phyloP scores from a whole-genome alignment of 2,888 invertebrate genomes.

The Chaitophorus viminalis region DNA sequence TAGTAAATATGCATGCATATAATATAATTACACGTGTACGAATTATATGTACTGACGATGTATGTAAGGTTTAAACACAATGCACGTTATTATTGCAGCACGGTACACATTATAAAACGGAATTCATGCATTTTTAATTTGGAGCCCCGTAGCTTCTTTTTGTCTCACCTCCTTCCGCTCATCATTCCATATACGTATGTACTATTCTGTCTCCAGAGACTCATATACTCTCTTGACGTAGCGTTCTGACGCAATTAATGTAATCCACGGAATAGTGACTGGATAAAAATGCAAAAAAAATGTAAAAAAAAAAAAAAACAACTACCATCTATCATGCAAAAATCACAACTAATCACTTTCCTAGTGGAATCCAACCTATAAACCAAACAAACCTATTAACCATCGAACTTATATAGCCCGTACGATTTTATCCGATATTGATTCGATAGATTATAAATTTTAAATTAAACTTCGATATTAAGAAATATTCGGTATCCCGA shows the following conservation, averaged over 20 bases:
- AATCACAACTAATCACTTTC: background rate
- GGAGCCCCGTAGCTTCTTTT: slow-evolving; percentile 14
- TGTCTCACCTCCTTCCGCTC: background rate
- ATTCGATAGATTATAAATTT: no score
- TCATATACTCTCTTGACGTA: background rate
- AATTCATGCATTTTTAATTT: slow-evolving; percentile 52
- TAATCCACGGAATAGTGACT: background rate
- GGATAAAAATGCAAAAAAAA: background rate
- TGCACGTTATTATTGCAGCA: slow-evolving; percentile 30
- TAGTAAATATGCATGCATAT: no score
- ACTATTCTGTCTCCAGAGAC: slow-evolving; percentile 28
- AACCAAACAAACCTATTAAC: no score
- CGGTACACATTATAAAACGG: slow-evolving; percentile 9
- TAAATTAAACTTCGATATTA: no score
- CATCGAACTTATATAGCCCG: no score
- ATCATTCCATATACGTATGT: slow-evolving; percentile 3
- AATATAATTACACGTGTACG: background rate
- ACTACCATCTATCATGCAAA: background rate
- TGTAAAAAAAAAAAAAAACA: background rate
- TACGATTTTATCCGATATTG: no score
- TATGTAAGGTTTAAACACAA: slow-evolving; percentile 27
- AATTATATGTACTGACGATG: background rate
- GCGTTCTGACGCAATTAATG: slow-evolving; percentile 28
- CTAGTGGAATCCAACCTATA: background rate
- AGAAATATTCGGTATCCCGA: no score